Percentiles rank a stretch among this genome's conserved stretches.
Conservation (phyloP, 2,888 invertebrate species). For the Xestia rhomboidea region DNA sequence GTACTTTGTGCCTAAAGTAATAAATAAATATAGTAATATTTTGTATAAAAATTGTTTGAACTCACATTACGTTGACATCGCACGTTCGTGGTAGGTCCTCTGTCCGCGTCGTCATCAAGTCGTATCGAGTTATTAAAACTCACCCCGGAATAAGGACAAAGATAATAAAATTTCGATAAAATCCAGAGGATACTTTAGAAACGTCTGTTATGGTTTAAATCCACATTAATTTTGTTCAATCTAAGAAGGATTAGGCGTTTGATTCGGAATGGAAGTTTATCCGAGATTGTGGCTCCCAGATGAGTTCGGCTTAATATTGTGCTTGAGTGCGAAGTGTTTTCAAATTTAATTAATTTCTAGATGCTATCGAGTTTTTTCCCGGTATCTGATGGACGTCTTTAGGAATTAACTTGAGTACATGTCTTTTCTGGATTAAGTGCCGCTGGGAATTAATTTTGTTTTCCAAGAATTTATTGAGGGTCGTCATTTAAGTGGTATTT, state of each 20-base stretch:
- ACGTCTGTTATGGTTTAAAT: conserved; percentile 75
- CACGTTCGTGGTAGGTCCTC: background rate
- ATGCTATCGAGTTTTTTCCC: conserved; percentile 64
- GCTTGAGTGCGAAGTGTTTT: conserved; percentile 62
- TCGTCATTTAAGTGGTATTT: conserved; percentile 3
- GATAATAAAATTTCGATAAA: conserved; percentile 75
- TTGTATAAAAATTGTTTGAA: background rate
- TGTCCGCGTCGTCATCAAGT: conserved; percentile 67
- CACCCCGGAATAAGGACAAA: conserved; percentile 63
- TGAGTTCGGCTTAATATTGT: conserved; percentile 59
- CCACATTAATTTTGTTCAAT: conserved; percentile 81
- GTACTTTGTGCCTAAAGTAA: no score
- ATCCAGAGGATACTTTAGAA: conserved; percentile 66
- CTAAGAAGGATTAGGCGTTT: conserved; percentile 77
- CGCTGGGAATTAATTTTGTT: conserved; percentile 19
- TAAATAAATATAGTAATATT: no score
- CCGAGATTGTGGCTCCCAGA: conserved; percentile 55
- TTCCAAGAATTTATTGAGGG: conserved; percentile 1
- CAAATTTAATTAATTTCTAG: conserved; percentile 71
- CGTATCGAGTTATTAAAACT: conserved; percentile 70
- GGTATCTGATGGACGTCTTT: conserved; percentile 41
- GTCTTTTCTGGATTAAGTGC: conserved; percentile 33
- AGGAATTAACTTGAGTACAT: conserved; percentile 40
- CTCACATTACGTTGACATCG: background rate
- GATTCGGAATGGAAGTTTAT: conserved; percentile 63